Evolutionary conservation across 2,888 invertebrate genomes (phyloP), one percentile per base, ranked within the genome.

Genomic region (Drosophila subsilvestris): DNA sequence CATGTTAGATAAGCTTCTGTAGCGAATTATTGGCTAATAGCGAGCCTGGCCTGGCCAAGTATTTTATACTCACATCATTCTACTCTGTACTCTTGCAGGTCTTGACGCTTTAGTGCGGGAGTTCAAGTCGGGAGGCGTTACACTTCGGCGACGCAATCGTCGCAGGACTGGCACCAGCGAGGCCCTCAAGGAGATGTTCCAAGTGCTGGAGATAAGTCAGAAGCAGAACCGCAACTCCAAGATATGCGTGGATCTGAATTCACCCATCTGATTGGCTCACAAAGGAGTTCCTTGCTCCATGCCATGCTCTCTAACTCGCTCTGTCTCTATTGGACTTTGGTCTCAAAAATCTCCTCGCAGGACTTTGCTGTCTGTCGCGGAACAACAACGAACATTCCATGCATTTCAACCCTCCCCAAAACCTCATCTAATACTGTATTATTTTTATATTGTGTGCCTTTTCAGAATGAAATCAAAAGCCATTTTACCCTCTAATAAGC

Each of bases 41-140:
- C 29, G n/a, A 37, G 37, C 37, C n/a, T n/a, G n/a, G 37, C n/a
- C 29, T 29, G 37, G 20, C 55, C 47, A 68, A 48, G 17, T 18
- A 12, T 3, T 8, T 5, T n/a, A 10, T 2, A 22, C 18, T 17
- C 18, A 44, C 10, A 14, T 17, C 32, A 25, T 29, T 37, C 9
- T 10, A 49, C n/a, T 37, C 48, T 58, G 22, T 63, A 57, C 45
- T 42, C 14, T 29, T 77, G 1, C 71, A 92, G 92, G 92, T 92
- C 86, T 92, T 92, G 92, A 92, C 91, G 92, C 92, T 91, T 82
- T 92, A 90, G 90, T 92, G 50, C 89, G 91, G 18, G 92, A 92
- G 78, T 86, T 92, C 17, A 92, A 91, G 80, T 91, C 91, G 56
- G 92, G 92, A 27, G 90, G 89, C 56, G 92, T 92, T 22, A 92